Evolutionary conservation across 2,888 invertebrate genomes (phyloP).

Genomic region (Aethes cnicana): DNA sequence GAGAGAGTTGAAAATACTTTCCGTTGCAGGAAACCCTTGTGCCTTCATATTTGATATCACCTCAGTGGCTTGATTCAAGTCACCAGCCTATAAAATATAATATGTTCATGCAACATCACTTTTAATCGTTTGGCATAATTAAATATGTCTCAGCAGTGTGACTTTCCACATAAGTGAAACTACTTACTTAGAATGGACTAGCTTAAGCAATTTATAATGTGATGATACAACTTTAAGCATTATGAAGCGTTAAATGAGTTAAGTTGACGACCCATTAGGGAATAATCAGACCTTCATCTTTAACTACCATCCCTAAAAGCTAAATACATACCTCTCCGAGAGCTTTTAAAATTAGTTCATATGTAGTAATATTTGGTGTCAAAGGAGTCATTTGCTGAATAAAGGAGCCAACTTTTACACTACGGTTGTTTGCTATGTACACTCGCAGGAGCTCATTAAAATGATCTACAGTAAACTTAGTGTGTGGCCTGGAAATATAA

Average conservation of each 20-base stretch:
- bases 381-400: conserved; percentile 69
- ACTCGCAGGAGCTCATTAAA: conserved; percentile 82
- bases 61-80: conserved; percentile 79
- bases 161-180: too few relatives aligned
- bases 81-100: conserved; percentile 72
- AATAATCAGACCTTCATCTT: too few relatives aligned
- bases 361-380: conserved; percentile 76
- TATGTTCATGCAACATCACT: too few relatives aligned
- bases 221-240: neutral
- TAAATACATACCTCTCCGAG: conserved; percentile 72
- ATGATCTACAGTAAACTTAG: conserved; percentile 68
- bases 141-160: too few relatives aligned
- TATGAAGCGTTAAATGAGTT: too few relatives aligned
- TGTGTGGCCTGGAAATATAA: conserved; percentile 53
- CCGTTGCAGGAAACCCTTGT: conserved; percentile 75
- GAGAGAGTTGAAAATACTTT: conserved; percentile 82
- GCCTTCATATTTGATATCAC: conserved; percentile 84
- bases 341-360: conserved; percentile 80
- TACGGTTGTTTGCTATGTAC: conserved; percentile 81
- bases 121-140: too few relatives aligned
- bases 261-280: too few relatives aligned
- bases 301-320: too few relatives aligned
- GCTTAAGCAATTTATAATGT: too few relatives aligned
- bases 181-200: too few relatives aligned
- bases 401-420: conserved; percentile 68